phyloP scores from a whole-genome alignment of 1,140 invertebrate genomes.

The Anastrepha obliqua region DNA sequence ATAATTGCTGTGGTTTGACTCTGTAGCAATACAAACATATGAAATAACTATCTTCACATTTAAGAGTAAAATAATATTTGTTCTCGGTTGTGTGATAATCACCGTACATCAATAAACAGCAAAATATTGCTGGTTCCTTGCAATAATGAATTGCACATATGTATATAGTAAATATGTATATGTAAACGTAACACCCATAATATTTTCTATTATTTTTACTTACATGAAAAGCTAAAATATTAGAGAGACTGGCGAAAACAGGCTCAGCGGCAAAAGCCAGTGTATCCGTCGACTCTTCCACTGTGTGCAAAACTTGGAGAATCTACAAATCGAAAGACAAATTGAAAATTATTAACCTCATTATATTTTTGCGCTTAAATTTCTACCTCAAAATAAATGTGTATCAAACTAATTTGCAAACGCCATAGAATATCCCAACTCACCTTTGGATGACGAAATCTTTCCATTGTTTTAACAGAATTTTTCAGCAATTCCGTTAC shows the following conservation, averaged over 20 bases:
- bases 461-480: slow-evolving; percentile 87
- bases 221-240: slow-evolving; percentile 87
- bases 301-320: slow-evolving; percentile 82
- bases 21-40: no score
- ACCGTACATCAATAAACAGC: no score
- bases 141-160: no score
- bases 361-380: background rate
- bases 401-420: background rate
- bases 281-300: slow-evolving; percentile 89
- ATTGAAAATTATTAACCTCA: slow-evolving; percentile 20
- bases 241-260: slow-evolving; percentile 89
- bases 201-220: slow-evolving; percentile 56
- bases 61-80: no score
- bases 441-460: slow-evolving; percentile 91
- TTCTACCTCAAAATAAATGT: background rate
- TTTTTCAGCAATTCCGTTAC: slow-evolving; percentile 92
- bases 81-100: no score
- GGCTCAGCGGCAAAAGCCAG: slow-evolving; percentile 94
- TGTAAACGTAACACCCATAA: background rate
- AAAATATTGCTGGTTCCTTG: no score
- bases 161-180: no score
- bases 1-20: no score
- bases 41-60: no score
- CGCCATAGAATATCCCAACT: slow-evolving; percentile 44
- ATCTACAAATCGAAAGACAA: slow-evolving; percentile 73